Percentiles rank a stretch among this genome's conserved stretches.
Evolutionary conservation across 2,797 vertebrate genomes (phyloP).

Genomic region (Sebastolobus altivelis): DNA sequence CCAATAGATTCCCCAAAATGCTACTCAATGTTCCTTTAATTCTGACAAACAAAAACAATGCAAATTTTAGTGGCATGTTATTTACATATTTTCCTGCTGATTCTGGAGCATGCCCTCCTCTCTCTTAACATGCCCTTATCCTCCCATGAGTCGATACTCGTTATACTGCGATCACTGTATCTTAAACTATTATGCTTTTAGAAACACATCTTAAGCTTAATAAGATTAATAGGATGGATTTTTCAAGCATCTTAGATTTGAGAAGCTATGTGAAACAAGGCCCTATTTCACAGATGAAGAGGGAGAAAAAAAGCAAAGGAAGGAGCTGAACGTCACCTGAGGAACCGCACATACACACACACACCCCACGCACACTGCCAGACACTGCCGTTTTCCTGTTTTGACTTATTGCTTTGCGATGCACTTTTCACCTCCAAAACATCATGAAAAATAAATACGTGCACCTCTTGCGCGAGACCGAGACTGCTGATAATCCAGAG

Average conservation of each 20-base stretch:
- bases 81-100: neutral
- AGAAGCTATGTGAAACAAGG: neutral
- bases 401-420: conserved; percentile 51
- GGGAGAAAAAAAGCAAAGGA: neutral
- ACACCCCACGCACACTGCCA: conserved; percentile 6
- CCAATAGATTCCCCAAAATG: too few relatives aligned
- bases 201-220: neutral
- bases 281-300: neutral
- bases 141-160: rapidly evolving
- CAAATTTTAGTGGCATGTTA: neutral
- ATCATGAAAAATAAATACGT: conserved; percentile 67
- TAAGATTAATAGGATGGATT: neutral
- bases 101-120: neutral
- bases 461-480: neutral
- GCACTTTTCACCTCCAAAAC: conserved; percentile 66
- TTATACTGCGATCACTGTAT: neutral
- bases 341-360: conserved; percentile 8
- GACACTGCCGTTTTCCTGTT: conserved; percentile 42
- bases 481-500: conserved; percentile 25
- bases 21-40: too few relatives aligned
- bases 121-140: neutral
- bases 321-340: neutral
- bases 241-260: neutral
- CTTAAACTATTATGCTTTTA: neutral
- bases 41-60: neutral